Conservation (phyloP, 2,113 vertebrate species). For the Acanthisitta chloris region DNA sequence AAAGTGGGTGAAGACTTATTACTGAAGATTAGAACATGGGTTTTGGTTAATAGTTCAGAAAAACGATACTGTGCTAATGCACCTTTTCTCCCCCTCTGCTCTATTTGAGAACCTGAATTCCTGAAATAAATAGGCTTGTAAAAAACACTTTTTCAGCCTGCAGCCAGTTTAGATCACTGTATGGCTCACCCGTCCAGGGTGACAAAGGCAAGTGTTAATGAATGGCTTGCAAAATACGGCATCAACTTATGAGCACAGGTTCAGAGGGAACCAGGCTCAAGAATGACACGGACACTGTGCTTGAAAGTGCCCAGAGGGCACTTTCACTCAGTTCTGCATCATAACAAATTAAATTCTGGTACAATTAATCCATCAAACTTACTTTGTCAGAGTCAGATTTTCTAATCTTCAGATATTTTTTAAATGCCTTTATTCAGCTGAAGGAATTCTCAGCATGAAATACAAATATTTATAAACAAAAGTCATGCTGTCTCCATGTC, state of each 20-base stretch:
- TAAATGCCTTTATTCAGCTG: background rate
- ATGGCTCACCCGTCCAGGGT: background rate
- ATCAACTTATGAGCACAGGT: background rate
- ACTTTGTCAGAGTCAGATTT: background rate
- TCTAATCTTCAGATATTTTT: slow-evolving; percentile 5
- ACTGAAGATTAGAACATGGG: background rate
- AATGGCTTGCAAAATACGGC: background rate
- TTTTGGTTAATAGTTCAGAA: background rate
- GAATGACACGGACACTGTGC: rapidly evolving
- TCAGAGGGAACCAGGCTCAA: background rate
- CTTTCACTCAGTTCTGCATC: background rate
- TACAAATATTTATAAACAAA: slow-evolving; percentile 45
- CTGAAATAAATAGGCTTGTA: background rate
- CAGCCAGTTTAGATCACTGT: background rate
- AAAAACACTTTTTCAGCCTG: background rate
- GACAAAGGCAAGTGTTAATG: background rate
- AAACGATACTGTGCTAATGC: background rate
- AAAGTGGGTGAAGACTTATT: background rate
- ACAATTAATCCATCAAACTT: background rate
- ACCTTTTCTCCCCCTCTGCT: background rate
- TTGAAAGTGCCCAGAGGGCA: background rate
- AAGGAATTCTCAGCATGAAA: slow-evolving; percentile 27
- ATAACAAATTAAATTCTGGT: background rate
- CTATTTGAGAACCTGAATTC: background rate
- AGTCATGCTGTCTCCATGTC: background rate